Conservation (phyloP, 2,888 invertebrate species). For the Thymelicus sylvestris region DNA sequence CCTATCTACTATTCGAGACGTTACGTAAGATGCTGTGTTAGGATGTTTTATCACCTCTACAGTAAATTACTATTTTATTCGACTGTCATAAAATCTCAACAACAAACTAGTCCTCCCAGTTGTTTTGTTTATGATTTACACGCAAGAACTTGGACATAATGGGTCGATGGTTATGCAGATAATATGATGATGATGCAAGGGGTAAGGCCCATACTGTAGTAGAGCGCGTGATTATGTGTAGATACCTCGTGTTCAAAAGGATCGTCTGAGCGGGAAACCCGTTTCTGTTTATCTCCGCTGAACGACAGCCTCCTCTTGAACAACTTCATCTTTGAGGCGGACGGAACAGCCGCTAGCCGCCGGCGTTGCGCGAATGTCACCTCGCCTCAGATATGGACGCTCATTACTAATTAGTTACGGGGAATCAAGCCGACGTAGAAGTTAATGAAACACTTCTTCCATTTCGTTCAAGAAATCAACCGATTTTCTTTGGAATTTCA, state of each 20-base stretch:
- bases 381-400: constrained; percentile 52
- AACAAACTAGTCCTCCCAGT: background rate
- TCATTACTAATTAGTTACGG: constrained; percentile 52
- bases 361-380: constrained; percentile 55
- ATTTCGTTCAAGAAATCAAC: constrained; percentile 44
- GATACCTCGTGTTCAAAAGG: constrained; percentile 79
- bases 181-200: constrained; percentile 21
- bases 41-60: background rate
- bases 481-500: constrained; percentile 54
- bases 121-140: background rate
- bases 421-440: constrained; percentile 34
- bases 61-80: background rate
- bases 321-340: constrained; percentile 73
- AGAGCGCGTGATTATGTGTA: constrained; percentile 46
- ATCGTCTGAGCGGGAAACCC: constrained; percentile 71
- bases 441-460: constrained; percentile 30
- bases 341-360: constrained; percentile 48
- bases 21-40: background rate
- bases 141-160: background rate
- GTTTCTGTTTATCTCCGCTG: constrained; percentile 81
- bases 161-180: constrained; percentile 4
- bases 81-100: background rate
- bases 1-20: background rate
- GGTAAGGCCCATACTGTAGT: constrained; percentile 37
- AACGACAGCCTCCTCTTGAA: constrained; percentile 82